phyloP scores from a whole-genome alignment of 2,888 invertebrate species.

The Ophonus ardosiacus region DNA sequence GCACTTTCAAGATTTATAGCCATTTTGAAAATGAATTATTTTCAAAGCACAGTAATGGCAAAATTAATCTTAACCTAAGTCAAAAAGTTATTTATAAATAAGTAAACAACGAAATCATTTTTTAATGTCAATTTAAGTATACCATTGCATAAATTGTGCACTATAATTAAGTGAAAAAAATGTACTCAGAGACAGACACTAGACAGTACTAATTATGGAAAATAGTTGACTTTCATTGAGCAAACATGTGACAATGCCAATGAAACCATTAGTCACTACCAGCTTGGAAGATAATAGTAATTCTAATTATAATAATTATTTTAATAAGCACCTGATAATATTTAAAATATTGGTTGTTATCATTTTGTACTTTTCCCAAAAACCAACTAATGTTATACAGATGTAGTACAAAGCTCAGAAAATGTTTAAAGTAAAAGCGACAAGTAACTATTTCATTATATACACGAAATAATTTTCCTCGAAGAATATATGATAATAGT shows the following conservation, averaged over 20 bases:
- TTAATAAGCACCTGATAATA: background rate
- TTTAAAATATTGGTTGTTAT: background rate
- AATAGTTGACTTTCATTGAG: background rate
- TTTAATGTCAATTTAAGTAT: constrained; percentile 11
- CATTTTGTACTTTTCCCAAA: background rate
- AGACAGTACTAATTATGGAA: constrained; percentile 8
- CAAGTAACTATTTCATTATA: background rate
- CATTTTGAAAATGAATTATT: background rate
- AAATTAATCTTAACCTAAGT: background rate
- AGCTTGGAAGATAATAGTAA: background rate
- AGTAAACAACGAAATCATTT: constrained; percentile 11
- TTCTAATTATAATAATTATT: constrained; percentile 27
- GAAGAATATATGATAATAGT: too few species aligned
- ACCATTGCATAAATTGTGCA: background rate
- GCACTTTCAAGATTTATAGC: background rate
- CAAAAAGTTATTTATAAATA: background rate
- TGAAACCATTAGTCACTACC: background rate
- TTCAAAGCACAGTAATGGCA: background rate
- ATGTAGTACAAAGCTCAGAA: background rate
- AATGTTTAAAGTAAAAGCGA: background rate
- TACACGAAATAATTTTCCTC: too few species aligned
- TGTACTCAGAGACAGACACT: constrained; percentile 6
- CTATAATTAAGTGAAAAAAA: constrained; percentile 12
- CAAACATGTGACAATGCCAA: background rate
- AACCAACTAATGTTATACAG: background rate